A percentile compares a stretch with the other conserved stretches of the same genome.
Evolutionary conservation across 1,140 invertebrate species (phyloP).

Genomic region (Hormaphis cornu): DNA sequence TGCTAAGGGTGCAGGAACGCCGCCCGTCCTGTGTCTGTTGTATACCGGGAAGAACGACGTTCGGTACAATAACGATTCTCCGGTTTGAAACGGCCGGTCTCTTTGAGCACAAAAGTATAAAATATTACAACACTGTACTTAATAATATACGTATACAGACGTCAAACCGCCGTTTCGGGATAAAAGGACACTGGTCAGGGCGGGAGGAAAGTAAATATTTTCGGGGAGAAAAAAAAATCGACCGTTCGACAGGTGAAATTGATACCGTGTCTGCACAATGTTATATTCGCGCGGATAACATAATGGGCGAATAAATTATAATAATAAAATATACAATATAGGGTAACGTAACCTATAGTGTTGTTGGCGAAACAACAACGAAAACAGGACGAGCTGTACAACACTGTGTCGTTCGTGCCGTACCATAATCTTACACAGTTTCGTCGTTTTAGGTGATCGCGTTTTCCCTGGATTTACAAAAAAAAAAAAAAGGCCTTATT

Average conservation of each 20-base stretch:
- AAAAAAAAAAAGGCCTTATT: no score
- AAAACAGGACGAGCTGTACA: no score
- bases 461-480: no score
- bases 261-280: background rate
- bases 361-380: no score
- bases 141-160: constrained; percentile 28
- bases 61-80: background rate
- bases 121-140: no score
- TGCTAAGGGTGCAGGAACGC: background rate
- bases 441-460: no score
- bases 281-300: background rate
- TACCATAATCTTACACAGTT: no score
- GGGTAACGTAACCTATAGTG: background rate
- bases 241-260: constrained; percentile 28
- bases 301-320: no score
- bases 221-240: no score
- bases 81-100: background rate
- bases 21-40: background rate
- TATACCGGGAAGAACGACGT: background rate
- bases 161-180: constrained; percentile 29
- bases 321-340: no score
- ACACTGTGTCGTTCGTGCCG: no score
- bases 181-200: constrained; percentile 23
- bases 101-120: background rate
- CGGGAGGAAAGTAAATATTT: constrained; percentile 22